phyloP scores from a whole-genome alignment of 2,797 vertebrate genomes.

The Trachops cirrhosus region DNA sequence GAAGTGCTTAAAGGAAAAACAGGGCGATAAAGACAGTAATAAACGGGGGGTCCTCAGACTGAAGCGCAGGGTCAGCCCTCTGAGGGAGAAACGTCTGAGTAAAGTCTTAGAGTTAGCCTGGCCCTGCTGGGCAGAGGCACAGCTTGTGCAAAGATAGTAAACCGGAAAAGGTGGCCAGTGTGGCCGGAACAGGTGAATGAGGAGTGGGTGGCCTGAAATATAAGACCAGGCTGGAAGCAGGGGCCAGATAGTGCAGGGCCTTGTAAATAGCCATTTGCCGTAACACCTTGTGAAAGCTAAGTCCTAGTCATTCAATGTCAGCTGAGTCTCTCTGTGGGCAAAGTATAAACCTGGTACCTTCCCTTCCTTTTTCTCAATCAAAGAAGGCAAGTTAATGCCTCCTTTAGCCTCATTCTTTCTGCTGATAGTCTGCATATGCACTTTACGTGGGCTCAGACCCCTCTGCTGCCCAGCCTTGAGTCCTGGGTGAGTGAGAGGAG shows the following conservation, averaged over 20 bases:
- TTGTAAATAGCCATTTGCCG: neutral
- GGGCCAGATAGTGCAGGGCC: neutral
- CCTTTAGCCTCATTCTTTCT: neutral
- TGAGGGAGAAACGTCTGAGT: neutral
- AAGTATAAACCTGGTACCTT: neutral
- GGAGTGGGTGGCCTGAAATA: neutral
- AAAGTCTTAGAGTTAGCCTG: neutral
- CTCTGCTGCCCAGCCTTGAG: neutral
- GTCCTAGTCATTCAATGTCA: neutral
- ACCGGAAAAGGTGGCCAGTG: neutral
- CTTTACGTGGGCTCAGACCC: neutral
- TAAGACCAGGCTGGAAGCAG: neutral
- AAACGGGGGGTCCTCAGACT: neutral
- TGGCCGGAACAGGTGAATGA: neutral
- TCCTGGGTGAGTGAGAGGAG: slow-evolving; percentile 18
- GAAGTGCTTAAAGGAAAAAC: neutral
- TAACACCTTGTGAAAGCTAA: neutral
- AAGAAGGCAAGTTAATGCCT: neutral
- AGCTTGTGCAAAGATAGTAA: neutral
- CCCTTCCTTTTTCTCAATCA: neutral
- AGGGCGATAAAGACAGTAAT: neutral
- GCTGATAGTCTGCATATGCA: neutral
- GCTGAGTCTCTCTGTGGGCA: neutral
- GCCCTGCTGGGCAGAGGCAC: neutral
- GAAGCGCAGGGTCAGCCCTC: neutral